phyloP scores from a whole-genome alignment of 35 echinoderm and acorn worm species.

The Lytechinus variegatus region DNA sequence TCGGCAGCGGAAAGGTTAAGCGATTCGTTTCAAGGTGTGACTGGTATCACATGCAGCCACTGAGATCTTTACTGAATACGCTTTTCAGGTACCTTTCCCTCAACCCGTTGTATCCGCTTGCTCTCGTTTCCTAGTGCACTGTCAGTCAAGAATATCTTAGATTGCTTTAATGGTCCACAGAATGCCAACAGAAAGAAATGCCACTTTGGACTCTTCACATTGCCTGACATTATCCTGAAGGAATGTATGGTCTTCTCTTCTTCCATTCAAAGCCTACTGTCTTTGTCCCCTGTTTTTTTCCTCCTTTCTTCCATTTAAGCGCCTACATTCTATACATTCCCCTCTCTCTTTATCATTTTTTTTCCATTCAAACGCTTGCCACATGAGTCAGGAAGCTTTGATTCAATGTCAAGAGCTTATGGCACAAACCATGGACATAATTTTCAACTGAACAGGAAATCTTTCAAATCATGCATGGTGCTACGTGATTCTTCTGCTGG shows the following conservation, averaged over 20 bases:
- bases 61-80: background rate
- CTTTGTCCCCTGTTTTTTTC: background rate
- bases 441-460: background rate
- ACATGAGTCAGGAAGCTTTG: background rate
- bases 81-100: background rate
- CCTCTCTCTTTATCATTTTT: background rate
- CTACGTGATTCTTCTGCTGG: background rate
- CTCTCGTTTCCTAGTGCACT: background rate
- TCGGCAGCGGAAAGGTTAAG: background rate
- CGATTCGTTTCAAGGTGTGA: background rate
- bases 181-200: background rate
- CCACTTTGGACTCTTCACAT: background rate
- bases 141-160: background rate
- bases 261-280: background rate
- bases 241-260: background rate
- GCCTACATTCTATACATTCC: background rate
- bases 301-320: too few relatives aligned
- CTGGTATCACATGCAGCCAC: background rate
- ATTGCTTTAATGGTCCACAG: background rate
- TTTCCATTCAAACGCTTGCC: background rate
- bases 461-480: background rate
- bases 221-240: background rate
- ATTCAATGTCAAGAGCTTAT: background rate
- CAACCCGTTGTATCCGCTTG: background rate
- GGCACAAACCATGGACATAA: background rate